Conservation (phyloP, 2,888 invertebrate genomes). For the Sussaba pulchella region DNA sequence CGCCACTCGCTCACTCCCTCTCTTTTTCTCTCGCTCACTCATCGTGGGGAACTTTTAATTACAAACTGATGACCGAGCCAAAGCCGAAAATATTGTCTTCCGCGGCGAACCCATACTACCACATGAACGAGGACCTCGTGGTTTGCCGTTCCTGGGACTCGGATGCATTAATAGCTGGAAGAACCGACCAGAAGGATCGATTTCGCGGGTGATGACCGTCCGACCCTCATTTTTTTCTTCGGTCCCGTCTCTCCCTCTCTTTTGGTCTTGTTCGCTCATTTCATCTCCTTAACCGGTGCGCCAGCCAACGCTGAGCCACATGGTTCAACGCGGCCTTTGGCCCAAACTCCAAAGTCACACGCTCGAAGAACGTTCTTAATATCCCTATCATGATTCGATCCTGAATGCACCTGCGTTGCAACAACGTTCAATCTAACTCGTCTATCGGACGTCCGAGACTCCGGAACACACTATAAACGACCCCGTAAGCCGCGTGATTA, state of each 20-base stretch:
- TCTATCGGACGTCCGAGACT: neutral
- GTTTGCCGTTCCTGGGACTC: conserved; percentile 56
- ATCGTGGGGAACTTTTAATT: conserved; percentile 83
- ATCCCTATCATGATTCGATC: conserved; percentile 19
- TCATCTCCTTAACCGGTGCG: conserved; percentile 20
- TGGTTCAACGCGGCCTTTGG: neutral
- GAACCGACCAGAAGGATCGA: conserved; percentile 70
- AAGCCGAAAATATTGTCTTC: conserved; percentile 83
- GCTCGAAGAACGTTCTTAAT: neutral
- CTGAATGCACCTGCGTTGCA: conserved; percentile 49
- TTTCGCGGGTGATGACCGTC: conserved; percentile 65
- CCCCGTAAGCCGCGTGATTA: conserved; percentile 41
- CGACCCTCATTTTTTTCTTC: conserved; percentile 60
- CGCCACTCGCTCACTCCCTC: conserved; percentile 71
- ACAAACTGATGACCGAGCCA: conserved; percentile 83
- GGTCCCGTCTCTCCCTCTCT: conserved; percentile 3
- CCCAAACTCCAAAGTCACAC: neutral
- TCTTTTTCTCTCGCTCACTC: no score
- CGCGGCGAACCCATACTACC: conserved; percentile 63
- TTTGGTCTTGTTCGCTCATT: conserved; percentile 1
- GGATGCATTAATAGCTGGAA: conserved; percentile 64
- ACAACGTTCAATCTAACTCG: conserved; percentile 41
- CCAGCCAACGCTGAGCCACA: neutral
- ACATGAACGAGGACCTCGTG: conserved; percentile 38
- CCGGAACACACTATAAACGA: conserved; percentile 53